These are phyloP conservation scores for Heterodera filipjevi DNA, from an alignment of 2,888 invertebrate genomes.

Conservation along the genomic window DNA sequence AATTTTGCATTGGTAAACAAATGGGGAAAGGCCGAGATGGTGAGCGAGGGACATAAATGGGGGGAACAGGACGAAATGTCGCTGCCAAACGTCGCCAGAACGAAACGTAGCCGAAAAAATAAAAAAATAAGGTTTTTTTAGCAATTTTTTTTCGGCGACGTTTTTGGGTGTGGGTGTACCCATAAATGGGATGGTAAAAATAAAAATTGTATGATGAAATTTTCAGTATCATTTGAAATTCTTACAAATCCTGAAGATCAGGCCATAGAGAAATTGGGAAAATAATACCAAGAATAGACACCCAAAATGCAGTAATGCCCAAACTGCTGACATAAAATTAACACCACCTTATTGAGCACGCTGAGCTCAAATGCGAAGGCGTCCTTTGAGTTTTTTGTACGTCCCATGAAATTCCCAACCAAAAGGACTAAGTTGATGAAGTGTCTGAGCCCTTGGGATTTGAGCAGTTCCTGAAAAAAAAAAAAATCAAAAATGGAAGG, in stretches of 20 bases:
- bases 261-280: no score
- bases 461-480: conserved; percentile 34
- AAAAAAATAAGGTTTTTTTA: no score
- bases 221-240: no score
- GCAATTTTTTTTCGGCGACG: no score
- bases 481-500: no score
- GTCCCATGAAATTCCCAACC: conserved; percentile 94
- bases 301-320: no score
- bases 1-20: conserved; percentile 24
- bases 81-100: no score
- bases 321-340: neutral
- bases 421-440: conserved; percentile 85
- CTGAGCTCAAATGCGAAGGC: conserved; percentile 95
- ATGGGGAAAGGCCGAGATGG: neutral
- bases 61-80: no score
- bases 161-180: no score
- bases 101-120: no score
- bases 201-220: neutral
- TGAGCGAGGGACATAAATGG: neutral
- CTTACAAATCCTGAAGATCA: no score
- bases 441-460: conserved; percentile 83
- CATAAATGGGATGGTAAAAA: neutral
- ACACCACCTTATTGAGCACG: conserved; percentile 82
- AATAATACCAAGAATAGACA: no score
- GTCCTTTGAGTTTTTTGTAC: conserved; percentile 79